Base-by-base conservation (phyloP, 2,888 invertebrate genomes). In the Physocephala rufipes region DNA sequence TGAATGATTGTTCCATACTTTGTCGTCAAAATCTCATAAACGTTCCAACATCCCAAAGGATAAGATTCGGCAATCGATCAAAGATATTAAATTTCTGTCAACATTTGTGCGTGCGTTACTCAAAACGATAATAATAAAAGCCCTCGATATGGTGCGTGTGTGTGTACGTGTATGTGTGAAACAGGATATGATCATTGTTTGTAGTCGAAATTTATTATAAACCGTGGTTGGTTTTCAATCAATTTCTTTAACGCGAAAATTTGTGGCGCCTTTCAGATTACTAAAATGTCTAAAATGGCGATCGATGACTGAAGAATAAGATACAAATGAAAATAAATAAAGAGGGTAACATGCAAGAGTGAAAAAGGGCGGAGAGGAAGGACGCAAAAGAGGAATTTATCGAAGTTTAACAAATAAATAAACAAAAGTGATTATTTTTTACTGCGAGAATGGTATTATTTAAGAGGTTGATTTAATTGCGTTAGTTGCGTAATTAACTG, bases 381-480 rank as follows among this genome's bases (percentile, higher is more conserved):
- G 43, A 64, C 36, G 61, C 9, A 7, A 47, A 71, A 47, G 55
- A 59, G 53, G 49, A 71, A 63, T 53, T 28, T 3, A 26, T 36
- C 16, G 26, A 28, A 49, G 21, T 43, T 16, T 55, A 24, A 66
- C 43, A 73, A 77, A 81, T 79, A 77, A 80, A 79, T 81, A 77
- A 79, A 79, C 79, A 7, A n/a, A n/a, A n/a, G n/a, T n/a, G n/a
- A n/a, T n/a, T n/a, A n/a, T n/a, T n/a, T n/a, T n/a, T n/a, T n/a
- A n/a, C n/a, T n/a, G n/a, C n/a, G n/a, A n/a, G n/a, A n/a, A n/a
- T n/a, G n/a, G n/a, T n/a, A n/a, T n/a, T n/a, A n/a, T n/a, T n/a
- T n/a, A n/a, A n/a, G n/a, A n/a, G n/a, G n/a, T n/a, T n/a, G n/a
- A n/a, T n/a, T n/a, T n/a, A n/a, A n/a, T n/a, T n/a, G n/a, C n/a